Evolutionary conservation across 2,797 vertebrate species (phyloP).

Genomic region (Gymnothorax reevesii): DNA sequence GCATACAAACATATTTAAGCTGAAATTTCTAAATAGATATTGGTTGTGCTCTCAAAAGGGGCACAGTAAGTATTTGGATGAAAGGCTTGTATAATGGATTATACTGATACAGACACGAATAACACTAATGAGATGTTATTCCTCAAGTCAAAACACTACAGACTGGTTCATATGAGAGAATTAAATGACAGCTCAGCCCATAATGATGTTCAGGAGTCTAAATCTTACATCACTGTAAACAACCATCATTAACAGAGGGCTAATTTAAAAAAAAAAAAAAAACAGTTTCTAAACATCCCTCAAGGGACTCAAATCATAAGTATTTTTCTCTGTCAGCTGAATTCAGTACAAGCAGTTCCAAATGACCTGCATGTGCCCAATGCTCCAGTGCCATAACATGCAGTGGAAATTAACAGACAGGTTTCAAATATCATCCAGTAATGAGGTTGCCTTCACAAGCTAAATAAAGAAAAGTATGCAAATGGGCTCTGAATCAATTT

Average conservation of each 20-base stretch:
- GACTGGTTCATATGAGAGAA: not conserved
- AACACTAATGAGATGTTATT: not conserved
- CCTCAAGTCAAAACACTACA: not conserved
- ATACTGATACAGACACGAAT: not conserved
- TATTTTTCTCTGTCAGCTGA: not conserved
- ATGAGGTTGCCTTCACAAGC: not conserved
- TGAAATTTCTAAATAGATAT: not conserved
- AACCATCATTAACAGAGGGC: not conserved
- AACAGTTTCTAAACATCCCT: not conserved
- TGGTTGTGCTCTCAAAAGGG: not conserved
- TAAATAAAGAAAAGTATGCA: not conserved
- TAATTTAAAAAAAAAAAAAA: not conserved
- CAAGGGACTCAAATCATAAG: not conserved
- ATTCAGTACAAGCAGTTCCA: not conserved
- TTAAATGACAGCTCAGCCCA: not conserved
- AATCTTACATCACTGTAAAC: not conserved
- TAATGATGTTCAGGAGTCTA: not conserved
- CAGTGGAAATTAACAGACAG: conserved; percentile 30
- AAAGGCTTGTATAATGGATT: not conserved
- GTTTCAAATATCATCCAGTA: conserved; percentile 21
- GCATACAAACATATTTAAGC: not conserved
- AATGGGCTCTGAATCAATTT: not conserved
- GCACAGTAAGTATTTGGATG: not conserved
- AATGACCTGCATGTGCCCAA: conserved; percentile 23
- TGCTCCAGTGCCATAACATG: conserved; percentile 23